These are phyloP conservation scores for Drosophila hydei DNA, from an alignment of 1,140 invertebrate species.

Conservation along the genomic window DNA sequence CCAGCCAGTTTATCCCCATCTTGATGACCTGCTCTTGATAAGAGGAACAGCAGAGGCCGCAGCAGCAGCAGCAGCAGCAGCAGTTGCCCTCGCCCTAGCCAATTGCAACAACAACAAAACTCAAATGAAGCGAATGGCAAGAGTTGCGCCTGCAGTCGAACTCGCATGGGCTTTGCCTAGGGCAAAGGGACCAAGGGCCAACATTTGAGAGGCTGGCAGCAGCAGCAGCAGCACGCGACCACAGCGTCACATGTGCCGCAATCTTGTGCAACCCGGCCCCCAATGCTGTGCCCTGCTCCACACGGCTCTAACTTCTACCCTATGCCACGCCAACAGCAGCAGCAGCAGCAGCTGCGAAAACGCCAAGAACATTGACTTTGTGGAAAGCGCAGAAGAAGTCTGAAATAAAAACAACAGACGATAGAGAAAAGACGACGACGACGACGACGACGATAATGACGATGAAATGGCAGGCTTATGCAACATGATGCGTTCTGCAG, in stretches of 20 bases:
- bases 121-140: conserved; percentile 58
- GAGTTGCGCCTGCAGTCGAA: conserved; percentile 43
- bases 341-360: conserved; percentile 74
- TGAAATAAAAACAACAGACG: conserved; percentile 44
- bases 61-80: conserved; percentile 8
- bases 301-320: no score
- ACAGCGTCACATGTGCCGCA: conserved; percentile 79
- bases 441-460: conserved; percentile 34
- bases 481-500: conserved; percentile 55
- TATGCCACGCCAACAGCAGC: conserved; percentile 8
- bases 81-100: conserved; percentile 42
- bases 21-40: conserved; percentile 78
- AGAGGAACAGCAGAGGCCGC: conserved; percentile 23
- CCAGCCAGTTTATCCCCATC: conserved; percentile 20
- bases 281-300: neutral
- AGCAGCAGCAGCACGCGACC: conserved; percentile 73
- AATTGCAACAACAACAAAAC: conserved; percentile 56
- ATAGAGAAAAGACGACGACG: conserved; percentile 42
- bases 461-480: conserved; percentile 31
- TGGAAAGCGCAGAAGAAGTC: conserved; percentile 69
- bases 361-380: conserved; percentile 78
- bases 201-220: conserved; percentile 53
- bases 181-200: conserved; percentile 19
- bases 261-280: conserved; percentile 40
- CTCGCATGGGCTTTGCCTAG: conserved; percentile 8